Conservation (phyloP, 53 echinoderm and acorn worm species). For the Actinopyga echinites region DNA sequence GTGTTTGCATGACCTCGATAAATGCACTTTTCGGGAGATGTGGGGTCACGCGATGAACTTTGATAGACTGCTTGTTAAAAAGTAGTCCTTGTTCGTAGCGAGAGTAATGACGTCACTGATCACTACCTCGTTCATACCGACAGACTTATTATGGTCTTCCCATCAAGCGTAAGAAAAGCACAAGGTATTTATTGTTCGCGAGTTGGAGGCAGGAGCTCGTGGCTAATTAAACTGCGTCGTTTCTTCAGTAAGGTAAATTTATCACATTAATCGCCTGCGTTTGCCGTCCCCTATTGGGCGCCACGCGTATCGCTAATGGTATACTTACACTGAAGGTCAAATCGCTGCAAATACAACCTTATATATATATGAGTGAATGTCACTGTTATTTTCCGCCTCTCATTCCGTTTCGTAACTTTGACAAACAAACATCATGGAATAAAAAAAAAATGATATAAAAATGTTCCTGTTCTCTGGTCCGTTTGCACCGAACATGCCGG, state of each 20-base stretch:
- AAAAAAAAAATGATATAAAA: too few relatives aligned
- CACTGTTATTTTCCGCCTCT: too few relatives aligned
- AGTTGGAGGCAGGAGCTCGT: neutral
- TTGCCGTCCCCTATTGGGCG: conserved; percentile 17
- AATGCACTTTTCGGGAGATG: conserved; percentile 8
- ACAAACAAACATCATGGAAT: too few relatives aligned
- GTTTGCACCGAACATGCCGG: too few relatives aligned
- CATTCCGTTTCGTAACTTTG: too few relatives aligned
- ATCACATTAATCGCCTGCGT: neutral
- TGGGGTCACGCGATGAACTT: conserved; percentile 12
- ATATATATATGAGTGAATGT: too few relatives aligned
- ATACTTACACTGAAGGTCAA: too few relatives aligned
- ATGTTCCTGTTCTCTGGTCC: too few relatives aligned
- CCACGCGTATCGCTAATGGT: conserved; percentile 1
- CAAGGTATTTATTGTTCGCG: conserved; percentile 7
- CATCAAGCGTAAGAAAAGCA: conserved; percentile 18
- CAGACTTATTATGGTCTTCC: neutral
- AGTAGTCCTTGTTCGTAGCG: conserved; percentile 4
- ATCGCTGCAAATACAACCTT: too few relatives aligned
- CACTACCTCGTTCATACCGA: neutral
- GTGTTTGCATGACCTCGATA: neutral
- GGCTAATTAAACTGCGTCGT: conserved; percentile 12
- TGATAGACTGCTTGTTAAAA: neutral
- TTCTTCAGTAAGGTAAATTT: neutral
- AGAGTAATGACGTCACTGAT: conserved; percentile 5